Evolutionary conservation across 2,797 vertebrate genomes (phyloP), one percentile per base, ranked within the genome.

Genomic region (Merluccius polli): DNA sequence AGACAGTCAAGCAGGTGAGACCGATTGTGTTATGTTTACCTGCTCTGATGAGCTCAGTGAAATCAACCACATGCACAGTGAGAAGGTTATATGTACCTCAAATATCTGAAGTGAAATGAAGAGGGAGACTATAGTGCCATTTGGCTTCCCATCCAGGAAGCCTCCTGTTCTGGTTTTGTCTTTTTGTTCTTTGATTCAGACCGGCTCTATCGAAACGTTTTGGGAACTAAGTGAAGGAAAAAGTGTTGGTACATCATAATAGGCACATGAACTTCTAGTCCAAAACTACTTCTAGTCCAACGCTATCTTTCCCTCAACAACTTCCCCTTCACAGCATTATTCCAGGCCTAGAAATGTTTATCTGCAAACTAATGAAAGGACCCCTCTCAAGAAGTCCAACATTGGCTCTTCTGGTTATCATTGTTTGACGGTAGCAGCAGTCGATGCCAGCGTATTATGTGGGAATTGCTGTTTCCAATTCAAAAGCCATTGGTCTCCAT

Each of bases 371-470:
- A 21, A 12, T 7, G 36, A 24, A 10, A 63, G 52, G 52, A 63
- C n/a, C 52, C 52, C 52, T 12, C n/a, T 63, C 52, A 27, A 3
- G n/a, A 63, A 2, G n/a, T 24, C 52, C 52, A 63, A 10, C 52
- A 63, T 63, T n/a, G 52, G n/a, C 59, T 65, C 59, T 65, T 65
- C 59, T 24, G n/a, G n/a, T 63, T 27, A 29, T 65, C n/a, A 65
- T 27, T 27, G 59, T 16, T 65, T 12, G 10, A 3, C 27, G 59
- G 24, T 27, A 65, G 59, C 59, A 65, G 15, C 59, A 29, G 18
- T 59, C 8, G 21, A 21, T 2, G 21, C n/a, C 21, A 59, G 59
- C n/a, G 59, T 65, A 27, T 27, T 65, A 29, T 12, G 24, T 13
- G 59, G 59, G 59, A 27, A 65, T 27, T 27, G 10, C 59, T 65